Evolutionary conservation across 2,888 invertebrate genomes (phyloP), one percentile per base, ranked within the genome.

Genomic region (Cotesia congregata): DNA sequence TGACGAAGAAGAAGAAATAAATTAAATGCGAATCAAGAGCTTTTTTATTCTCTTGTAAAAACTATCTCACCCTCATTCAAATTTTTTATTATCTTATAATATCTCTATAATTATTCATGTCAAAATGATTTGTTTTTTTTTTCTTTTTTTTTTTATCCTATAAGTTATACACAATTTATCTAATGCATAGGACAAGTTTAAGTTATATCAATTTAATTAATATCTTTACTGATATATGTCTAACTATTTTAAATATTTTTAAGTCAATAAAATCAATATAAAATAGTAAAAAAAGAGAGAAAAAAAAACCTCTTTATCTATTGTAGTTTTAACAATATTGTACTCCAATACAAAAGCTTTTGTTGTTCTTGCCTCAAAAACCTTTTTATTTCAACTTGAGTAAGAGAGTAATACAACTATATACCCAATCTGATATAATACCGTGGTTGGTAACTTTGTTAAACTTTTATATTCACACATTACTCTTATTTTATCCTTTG

Each of bases 11-110:
- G 5, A 68, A 68, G 20, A 68, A 41, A 68, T 41, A 40, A 41
- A 68, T 41, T 68, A 68, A 68, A 68, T 17, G 41, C 17, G 50
- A 68, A 68, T 17, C 50, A 12, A 50, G 50, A 50, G 12, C 50
- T 50, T 50, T 50, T 50, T 50, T 12, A 50, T 12, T 50, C 12
- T 50, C 4, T 50, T 50, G 12, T 50, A 40, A 40, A 39, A 67
- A 6, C n/a, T 40, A 12, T 17, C 7, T 3, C 17, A 7, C 4
- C 17, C 20, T 68, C n/a, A 68, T 12, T 17, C 15, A 68, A 20
- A 41, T 41, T 7, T 41, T 17, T 68, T 41, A 41, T n/a, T 38
- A 15, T 65, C 15, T 67, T 12, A 2, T 12, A 2, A 15, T 15
- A 40, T 15, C 2, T 38, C 38, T 30, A 67, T 38, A 12, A 67